Conservation (phyloP, 2,888 invertebrate species). For the Gymnoscelis rufifasciata region DNA sequence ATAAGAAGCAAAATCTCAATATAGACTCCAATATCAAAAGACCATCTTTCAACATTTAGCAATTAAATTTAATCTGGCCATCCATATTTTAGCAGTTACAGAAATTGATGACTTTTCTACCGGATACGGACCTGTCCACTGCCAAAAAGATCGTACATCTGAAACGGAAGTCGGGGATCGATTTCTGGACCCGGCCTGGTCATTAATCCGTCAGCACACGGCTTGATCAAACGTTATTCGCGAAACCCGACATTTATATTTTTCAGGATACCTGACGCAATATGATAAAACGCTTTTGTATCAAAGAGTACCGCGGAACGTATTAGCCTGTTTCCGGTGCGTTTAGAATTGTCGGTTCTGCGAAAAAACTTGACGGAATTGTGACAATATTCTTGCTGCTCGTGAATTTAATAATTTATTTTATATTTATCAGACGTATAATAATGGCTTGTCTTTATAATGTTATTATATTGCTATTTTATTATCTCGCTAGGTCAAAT, state of each 20-base stretch:
- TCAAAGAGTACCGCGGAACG: constrained; percentile 22
- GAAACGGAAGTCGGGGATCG: constrained; percentile 54
- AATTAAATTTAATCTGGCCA: too few species aligned
- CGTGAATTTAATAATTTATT: too few species aligned
- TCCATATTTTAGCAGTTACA: constrained; percentile 10
- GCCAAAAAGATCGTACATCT: constrained; percentile 52
- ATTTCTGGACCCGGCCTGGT: constrained; percentile 46
- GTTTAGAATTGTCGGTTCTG: too few species aligned
- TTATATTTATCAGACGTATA: too few species aligned
- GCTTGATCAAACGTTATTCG: constrained; percentile 63
- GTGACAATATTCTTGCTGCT: too few species aligned
- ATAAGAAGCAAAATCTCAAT: too few species aligned
- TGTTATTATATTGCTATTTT: too few species aligned
- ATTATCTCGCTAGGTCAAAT: too few species aligned
- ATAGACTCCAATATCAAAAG: too few species aligned
- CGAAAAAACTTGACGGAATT: too few species aligned
- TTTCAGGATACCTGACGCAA: constrained; percentile 35
- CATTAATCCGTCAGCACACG: constrained; percentile 59
- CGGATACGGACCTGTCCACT: constrained; percentile 49
- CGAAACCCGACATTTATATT: constrained; percentile 37
- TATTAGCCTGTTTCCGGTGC: constrained; percentile 11
- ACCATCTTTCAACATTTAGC: too few species aligned
- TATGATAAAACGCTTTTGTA: constrained; percentile 5
- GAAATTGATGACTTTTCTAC: constrained; percentile 34
- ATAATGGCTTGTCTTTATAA: too few species aligned